Evolutionary conservation across 2,888 invertebrate genomes (phyloP).

Genomic region (Drosophila greeni): DNA sequence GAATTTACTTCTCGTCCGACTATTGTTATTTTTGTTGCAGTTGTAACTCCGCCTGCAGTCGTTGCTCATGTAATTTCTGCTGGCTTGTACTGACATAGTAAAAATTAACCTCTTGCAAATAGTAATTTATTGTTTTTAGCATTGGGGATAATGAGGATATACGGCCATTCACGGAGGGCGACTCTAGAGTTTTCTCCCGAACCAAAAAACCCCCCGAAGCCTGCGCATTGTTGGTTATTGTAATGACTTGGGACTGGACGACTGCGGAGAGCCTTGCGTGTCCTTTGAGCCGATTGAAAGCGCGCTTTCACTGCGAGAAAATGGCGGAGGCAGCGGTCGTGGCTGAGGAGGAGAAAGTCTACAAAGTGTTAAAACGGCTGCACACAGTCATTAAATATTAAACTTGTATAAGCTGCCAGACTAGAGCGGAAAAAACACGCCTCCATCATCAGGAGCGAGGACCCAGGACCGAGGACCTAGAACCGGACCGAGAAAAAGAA

Average conservation of each 20-base stretch:
- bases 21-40: slow-evolving; percentile 38
- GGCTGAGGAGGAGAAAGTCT: slow-evolving; percentile 29
- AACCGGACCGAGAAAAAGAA: slow-evolving; percentile 1
- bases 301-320: slow-evolving; percentile 28
- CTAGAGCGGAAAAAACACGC: slow-evolving; percentile 29
- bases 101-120: slow-evolving; percentile 74
- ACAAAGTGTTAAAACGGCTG: slow-evolving; percentile 70
- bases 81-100: slow-evolving; percentile 50
- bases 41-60: slow-evolving; percentile 58
- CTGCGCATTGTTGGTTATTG: slow-evolving; percentile 54
- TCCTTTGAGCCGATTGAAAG: slow-evolving; percentile 64
- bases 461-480: slow-evolving; percentile 1
- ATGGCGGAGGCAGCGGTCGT: not conserved
- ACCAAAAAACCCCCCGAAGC: slow-evolving; percentile 36
- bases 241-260: slow-evolving; percentile 48
- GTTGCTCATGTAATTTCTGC: slow-evolving; percentile 59
- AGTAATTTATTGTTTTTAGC: slow-evolving; percentile 73
- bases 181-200: not conserved
- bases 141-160: slow-evolving; percentile 69
- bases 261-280: slow-evolving; percentile 54
- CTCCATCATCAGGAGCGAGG: slow-evolving; percentile 6
- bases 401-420: slow-evolving; percentile 46
- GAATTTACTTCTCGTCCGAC: slow-evolving; percentile 49
- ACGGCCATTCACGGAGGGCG: slow-evolving; percentile 17
- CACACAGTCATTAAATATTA: slow-evolving; percentile 70